These are phyloP conservation scores for Heliconius charithonia DNA, from an alignment of 2,888 invertebrate genomes.

Conservation along the genomic window DNA sequence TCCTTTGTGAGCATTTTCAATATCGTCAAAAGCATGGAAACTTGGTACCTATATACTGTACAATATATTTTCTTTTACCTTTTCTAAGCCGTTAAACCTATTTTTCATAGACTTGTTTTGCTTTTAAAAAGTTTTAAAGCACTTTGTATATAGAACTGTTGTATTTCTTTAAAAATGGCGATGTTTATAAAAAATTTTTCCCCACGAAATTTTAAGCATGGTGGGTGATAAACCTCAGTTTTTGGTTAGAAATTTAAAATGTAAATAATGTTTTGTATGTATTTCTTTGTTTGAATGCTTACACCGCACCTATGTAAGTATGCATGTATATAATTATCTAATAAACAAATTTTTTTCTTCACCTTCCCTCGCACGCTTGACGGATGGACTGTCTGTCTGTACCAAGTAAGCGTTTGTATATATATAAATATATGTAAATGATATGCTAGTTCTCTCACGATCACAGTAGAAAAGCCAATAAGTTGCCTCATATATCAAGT, in stretches of 20 bases:
- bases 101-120: slow-evolving; percentile 4
- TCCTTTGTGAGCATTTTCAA: slow-evolving; percentile 13
- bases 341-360: slow-evolving; percentile 45
- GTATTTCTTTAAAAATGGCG: not conserved
- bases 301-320: slow-evolving; percentile 41
- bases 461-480: slow-evolving; percentile 10
- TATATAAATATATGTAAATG: slow-evolving; percentile 34
- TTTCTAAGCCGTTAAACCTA: slow-evolving; percentile 9
- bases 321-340: slow-evolving; percentile 47
- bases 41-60: not conserved
- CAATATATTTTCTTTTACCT: slow-evolving; percentile 8
- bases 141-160: not conserved
- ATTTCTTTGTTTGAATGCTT: slow-evolving; percentile 39
- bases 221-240: slow-evolving; percentile 8
- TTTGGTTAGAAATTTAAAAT: not conserved
- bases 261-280: slow-evolving; percentile 25
- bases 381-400: slow-evolving; percentile 51
- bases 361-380: slow-evolving; percentile 49
- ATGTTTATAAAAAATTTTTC: not conserved
- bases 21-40: slow-evolving; percentile 16
- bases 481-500: slow-evolving; percentile 17
- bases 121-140: not conserved
- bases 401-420: slow-evolving; percentile 51
- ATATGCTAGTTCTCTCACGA: slow-evolving; percentile 13
- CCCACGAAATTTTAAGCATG: not conserved